These are phyloP conservation scores for Apis laboriosa DNA, from an alignment of 1,140 invertebrate species.

Conservation along the genomic window DNA sequence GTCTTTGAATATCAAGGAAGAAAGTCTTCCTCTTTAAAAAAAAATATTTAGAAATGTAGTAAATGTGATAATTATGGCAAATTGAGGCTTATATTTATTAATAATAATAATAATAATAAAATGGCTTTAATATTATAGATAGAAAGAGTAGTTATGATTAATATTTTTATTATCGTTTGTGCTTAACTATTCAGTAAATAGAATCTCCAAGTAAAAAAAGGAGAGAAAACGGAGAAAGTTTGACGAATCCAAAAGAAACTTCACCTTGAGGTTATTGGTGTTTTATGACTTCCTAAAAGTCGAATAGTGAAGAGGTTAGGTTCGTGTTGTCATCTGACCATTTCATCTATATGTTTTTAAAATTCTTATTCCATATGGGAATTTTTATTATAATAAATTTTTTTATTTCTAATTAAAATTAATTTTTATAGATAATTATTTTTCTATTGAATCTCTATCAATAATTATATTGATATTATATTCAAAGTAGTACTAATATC, in stretches of 20 bases:
- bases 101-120: too few relatives aligned
- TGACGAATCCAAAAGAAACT: background rate
- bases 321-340: constrained; percentile 68
- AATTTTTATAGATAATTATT: background rate
- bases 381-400: background rate
- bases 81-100: too few relatives aligned
- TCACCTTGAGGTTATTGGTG: constrained; percentile 36
- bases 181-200: background rate
- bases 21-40: too few relatives aligned
- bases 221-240: constrained; percentile 35
- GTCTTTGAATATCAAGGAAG: too few relatives aligned
- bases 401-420: background rate
- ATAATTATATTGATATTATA: background rate
- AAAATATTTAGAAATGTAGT: too few relatives aligned
- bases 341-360: constrained; percentile 9
- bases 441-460: background rate
- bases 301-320: constrained; percentile 32
- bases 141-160: too few relatives aligned
- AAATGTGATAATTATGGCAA: too few relatives aligned
- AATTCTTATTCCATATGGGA: background rate
- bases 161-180: background rate
- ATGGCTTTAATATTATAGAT: too few relatives aligned
- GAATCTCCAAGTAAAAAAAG: background rate
- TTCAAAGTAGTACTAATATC: too few relatives aligned
- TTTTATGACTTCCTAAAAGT: constrained; percentile 25